These are phyloP conservation scores for Lomographa bimaculata DNA, from an alignment of 2,888 invertebrate species.

Conservation along the genomic window DNA sequence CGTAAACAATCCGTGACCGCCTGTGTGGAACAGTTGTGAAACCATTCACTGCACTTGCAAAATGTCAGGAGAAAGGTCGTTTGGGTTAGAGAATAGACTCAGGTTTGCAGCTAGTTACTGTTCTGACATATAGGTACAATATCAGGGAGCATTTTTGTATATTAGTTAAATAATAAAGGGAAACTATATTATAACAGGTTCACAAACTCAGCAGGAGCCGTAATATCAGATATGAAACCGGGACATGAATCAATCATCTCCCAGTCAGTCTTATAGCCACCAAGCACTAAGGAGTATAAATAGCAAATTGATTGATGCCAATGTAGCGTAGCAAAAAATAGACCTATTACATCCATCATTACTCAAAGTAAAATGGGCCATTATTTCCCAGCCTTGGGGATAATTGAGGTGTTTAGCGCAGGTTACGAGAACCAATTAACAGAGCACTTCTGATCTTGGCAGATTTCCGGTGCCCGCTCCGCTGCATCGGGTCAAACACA, in stretches of 20 bases:
- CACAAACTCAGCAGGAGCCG: neutral
- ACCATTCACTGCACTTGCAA: constrained; percentile 15
- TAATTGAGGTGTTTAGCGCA: constrained; percentile 24
- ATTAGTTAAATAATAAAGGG: too few species aligned
- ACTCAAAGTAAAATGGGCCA: constrained; percentile 1
- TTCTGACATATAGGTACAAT: neutral
- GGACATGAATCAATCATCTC: constrained; percentile 22
- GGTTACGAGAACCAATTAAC: constrained; percentile 13
- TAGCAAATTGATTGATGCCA: constrained; percentile 30
- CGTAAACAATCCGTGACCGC: constrained; percentile 15
- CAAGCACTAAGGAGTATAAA: constrained; percentile 26
- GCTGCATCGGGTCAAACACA: constrained; percentile 1
- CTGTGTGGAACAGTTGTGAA: constrained; percentile 13
- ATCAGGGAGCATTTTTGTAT: too few species aligned
- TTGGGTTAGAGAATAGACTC: neutral
- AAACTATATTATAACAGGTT: too few species aligned
- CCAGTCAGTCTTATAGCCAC: constrained; percentile 11
- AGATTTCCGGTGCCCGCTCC: constrained; percentile 13
- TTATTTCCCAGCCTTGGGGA: constrained; percentile 12
- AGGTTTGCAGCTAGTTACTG: neutral
- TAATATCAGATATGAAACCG: constrained; percentile 11
- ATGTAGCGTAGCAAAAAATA: constrained; percentile 25
- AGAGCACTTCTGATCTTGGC: constrained; percentile 6
- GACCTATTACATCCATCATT: constrained; percentile 26
- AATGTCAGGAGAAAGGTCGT: constrained; percentile 31